Evolutionary conservation across 1,140 invertebrate genomes (phyloP), one percentile per base, ranked within the genome.

Genomic region (Penaeus vannamei): DNA sequence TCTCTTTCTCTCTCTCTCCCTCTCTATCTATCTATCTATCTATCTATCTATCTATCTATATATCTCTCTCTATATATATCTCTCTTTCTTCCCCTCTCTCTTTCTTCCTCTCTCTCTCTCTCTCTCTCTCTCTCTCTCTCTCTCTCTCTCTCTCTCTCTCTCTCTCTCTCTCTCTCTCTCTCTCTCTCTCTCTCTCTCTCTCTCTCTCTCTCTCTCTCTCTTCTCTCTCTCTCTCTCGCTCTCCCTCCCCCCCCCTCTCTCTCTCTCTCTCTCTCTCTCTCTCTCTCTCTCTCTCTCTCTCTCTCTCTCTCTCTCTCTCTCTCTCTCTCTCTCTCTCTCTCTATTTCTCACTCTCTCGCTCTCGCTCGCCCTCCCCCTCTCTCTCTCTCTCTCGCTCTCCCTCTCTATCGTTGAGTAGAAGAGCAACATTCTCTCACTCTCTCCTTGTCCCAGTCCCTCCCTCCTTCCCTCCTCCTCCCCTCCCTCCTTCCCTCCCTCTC

Each of bases 221-320:
- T n/a, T 26, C 69, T 72, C 69, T 72, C 69, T 72, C 69, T 26
- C 14, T 72, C 69, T 26, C n/a, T 72, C 69, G 17, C 69, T 72
- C 69, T 26, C 69, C 26, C 20, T 26, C 69, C 26, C 69, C 36
- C 69, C 26, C 69, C 26, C n/a, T 72, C 69, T 26, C 69, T 72
- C 69, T 26, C 69, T 72, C 69, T 72, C 69, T 72, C 69, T n/a
- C n/a, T 20, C 23, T 72, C 69, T 72, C 69, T 72, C 69, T 72
- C 69, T 72, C 69, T 72, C 69, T 72, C 69, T 72, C 69, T 72
- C 69, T 72, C 69, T 72, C 69, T 72, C 69, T 72, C 69, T 72
- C 69, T 72, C 69, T 72, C 69, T 72, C 69, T 46, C 42, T 46
- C 42, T 8, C 10, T 12, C 10, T 12, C 46, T 32, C 26, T 32